Evolutionary conservation across 2,888 invertebrate genomes (phyloP), one percentile per base, ranked within the genome.

Genomic region (Encarsia formosa): DNA sequence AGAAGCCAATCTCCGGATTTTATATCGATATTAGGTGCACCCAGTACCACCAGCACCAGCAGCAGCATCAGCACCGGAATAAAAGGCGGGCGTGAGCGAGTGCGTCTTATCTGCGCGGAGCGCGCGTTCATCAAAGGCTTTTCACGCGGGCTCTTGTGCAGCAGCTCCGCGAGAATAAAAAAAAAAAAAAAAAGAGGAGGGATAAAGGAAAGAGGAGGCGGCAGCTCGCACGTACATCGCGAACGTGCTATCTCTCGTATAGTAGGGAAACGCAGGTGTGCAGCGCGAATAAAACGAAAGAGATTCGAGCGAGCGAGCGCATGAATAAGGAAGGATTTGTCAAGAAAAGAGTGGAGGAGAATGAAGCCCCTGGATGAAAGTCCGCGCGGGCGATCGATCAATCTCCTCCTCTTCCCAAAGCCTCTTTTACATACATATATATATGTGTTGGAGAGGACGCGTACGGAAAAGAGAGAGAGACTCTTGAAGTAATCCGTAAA

Each of bases 401-500:
- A 54, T 54, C 41, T 54, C 19, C 6, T 18, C 16, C 29, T 15
- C 11, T 13, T 24, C 11, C 24, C 18, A n/a, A n/a, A n/a, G n/a
- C n/a, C n/a, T n/a, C n/a, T n/a, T n/a, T n/a, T n/a, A n/a, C n/a
- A n/a, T n/a, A n/a, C n/a, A n/a, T n/a, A n/a, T n/a, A n/a, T n/a
- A n/a, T n/a, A n/a, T n/a, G n/a, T n/a, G n/a, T n/a, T n/a, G n/a
- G n/a, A n/a, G n/a, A 46, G 50, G 49, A 49, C 55, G 48, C 52
- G 53, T 52, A 58, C 53, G 54, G 47, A 52, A 53, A 52, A 52
- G 49, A 49, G 50, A 47, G 53, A 49, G 52, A 41, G 48, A 54
- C 51, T 54, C 53, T 49, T 52, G 48, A 54, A 54, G 58, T 60
- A 60, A 59, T 58, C 54, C 54, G 38, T 37, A 49, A 52, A 55